These are phyloP conservation scores for Myxocyprinus asiaticus DNA, from an alignment of 2,113 vertebrate species.

Conservation along the genomic window DNA sequence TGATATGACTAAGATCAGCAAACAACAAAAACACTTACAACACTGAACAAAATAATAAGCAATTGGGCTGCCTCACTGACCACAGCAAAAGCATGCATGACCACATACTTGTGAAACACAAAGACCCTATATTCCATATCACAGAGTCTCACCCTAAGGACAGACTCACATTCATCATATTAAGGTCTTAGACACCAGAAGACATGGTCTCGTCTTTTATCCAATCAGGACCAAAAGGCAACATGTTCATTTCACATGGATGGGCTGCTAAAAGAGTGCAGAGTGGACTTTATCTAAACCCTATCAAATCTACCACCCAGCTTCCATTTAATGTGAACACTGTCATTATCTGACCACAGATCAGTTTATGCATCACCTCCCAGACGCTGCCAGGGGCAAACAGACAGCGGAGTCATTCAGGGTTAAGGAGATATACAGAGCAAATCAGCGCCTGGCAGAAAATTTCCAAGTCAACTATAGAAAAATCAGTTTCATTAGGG, in stretches of 20 bases:
- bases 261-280: slow-evolving; percentile 40
- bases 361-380: slow-evolving; percentile 17
- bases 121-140: not conserved
- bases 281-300: slow-evolving; percentile 37
- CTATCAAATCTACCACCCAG: slow-evolving; percentile 38
- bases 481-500: slow-evolving; percentile 65
- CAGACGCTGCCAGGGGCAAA: slow-evolving; percentile 59
- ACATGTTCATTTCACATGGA: slow-evolving; percentile 4
- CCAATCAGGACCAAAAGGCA: slow-evolving; percentile 26
- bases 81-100: not conserved
- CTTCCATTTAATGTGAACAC: not conserved
- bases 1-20: no score
- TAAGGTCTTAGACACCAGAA: not conserved
- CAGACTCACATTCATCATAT: not conserved
- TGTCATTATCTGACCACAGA: slow-evolving; percentile 30
- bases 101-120: not conserved
- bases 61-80: not conserved
- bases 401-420: slow-evolving; percentile 45
- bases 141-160: not conserved
- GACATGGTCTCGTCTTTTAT: slow-evolving; percentile 17
- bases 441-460: slow-evolving; percentile 51
- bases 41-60: not conserved
- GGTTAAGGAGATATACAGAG: slow-evolving; percentile 57
- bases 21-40: no score
- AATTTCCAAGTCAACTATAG: slow-evolving; percentile 62